Base-by-base conservation (phyloP, 2,888 invertebrate species). In the Phyllotreta cruciferae region DNA sequence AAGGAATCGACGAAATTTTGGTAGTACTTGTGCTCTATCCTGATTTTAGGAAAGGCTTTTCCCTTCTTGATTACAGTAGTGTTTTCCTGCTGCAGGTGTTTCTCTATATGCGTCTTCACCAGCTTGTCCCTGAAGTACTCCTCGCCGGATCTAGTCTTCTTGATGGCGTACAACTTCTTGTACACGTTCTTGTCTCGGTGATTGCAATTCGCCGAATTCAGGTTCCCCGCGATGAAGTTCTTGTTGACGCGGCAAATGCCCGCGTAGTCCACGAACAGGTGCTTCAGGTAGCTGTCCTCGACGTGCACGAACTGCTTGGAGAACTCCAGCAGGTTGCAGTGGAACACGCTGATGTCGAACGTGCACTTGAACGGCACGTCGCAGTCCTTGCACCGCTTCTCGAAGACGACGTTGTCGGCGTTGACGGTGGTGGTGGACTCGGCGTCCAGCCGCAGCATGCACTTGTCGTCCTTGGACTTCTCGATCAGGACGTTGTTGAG, bases 271-370 rank as follows among this genome's bases (percentile, higher is more conserved):
- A 66, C 60, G 11, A 52, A 64, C 35, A 76, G 73, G n/a, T 69
- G 66, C 66, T 74, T 76, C 9, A 67, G 62, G 58, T 74, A 75
- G 14, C 66, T 71, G 60, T 76, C 75, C 35, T 61, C 41, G 36
- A 70, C 68, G 36, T 69, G 63, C 10, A 75, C 7, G 34, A 75
- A 73, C 35, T 61, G 36, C 5, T 61, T 62, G 0, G 39, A 6
- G n/a, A 62, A 64, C 6, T 65, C 42, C 47, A 70, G 53, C 5
- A 24, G 36, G 35, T 66, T 66, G 13, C 58, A 44, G 34, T 41
- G 56, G 11, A 73, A 69, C 3, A 64, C 64, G 6, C 60, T 36
- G 13, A 71, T 69, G 60, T 69, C 61, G 11, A 74, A 66, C 1
- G 44, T 36, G 36, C 71, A 68, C 10, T 35, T 53, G 56, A 60